Conservation (phyloP, 2,113 vertebrate genomes). For the Puma concolor region DNA sequence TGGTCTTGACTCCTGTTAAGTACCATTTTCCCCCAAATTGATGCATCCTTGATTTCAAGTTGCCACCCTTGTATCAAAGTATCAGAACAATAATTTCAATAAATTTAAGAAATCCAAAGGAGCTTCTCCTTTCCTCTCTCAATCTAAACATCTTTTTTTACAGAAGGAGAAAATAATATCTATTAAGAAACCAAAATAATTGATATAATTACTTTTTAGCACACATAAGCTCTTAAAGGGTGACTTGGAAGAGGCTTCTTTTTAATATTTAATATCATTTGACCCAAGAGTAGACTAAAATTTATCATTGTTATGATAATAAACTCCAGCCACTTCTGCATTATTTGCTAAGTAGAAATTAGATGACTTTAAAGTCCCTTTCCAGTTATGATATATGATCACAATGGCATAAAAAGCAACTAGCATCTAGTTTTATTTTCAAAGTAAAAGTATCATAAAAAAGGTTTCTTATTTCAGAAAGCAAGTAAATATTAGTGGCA, state of each 20-base stretch:
- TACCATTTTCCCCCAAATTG: not conserved
- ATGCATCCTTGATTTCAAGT: not conserved
- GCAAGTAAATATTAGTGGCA: slow-evolving; percentile 21
- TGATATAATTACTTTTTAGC: not conserved
- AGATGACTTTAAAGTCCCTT: not conserved
- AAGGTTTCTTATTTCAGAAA: slow-evolving; percentile 1
- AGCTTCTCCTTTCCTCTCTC: not conserved
- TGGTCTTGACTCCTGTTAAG: not conserved
- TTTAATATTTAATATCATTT: not conserved
- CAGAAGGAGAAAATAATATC: not conserved
- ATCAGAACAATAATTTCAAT: not conserved
- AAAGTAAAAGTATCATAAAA: slow-evolving; percentile 33
- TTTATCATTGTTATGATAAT: not conserved
- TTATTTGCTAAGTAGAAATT: not conserved
- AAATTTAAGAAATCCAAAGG: not conserved
- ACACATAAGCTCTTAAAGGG: not conserved
- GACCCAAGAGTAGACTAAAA: not conserved
- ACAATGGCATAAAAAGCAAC: slow-evolving; percentile 34
- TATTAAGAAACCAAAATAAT: not conserved
- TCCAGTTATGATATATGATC: not conserved
- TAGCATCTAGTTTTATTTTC: slow-evolving; percentile 19
- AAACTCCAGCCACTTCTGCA: not conserved
- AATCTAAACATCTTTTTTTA: not conserved
- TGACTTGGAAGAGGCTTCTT: not conserved
- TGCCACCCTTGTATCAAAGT: not conserved